Conservation (phyloP, 2,888 invertebrate species). For the Pachycephus smyrnensis region DNA sequence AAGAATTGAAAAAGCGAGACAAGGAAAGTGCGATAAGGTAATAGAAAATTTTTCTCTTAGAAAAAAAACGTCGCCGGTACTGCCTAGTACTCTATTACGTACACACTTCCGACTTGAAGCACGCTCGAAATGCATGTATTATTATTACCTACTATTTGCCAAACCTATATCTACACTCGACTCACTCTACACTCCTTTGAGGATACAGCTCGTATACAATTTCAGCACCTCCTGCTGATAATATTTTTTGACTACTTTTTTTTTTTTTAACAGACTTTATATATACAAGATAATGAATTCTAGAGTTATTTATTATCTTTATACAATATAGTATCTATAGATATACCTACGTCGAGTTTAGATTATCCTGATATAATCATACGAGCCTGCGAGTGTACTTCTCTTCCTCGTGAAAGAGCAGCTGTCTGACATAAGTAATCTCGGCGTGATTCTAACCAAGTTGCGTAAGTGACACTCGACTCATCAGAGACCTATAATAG, state of each 20-base stretch:
- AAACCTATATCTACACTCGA: neutral
- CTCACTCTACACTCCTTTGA: neutral
- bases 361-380: constrained; percentile 31
- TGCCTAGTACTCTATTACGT: neutral
- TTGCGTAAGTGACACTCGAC: constrained; percentile 39
- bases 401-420: constrained; percentile 39
- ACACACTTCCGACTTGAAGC: neutral
- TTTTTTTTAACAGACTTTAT: neutral
- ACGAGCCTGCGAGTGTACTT: neutral
- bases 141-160: neutral
- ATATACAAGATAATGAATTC: neutral
- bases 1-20: neutral
- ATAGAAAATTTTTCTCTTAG: neutral
- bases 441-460: constrained; percentile 53
- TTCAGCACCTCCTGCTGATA: neutral
- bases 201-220: neutral
- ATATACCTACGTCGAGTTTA: neutral
- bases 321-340: neutral
- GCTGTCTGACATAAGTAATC: constrained; percentile 60
- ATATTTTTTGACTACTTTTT: neutral
- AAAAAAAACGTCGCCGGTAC: neutral
- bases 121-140: neutral
- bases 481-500: neutral
- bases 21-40: neutral
- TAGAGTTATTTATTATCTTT: neutral